Evolutionary conservation across 1,140 invertebrate genomes (phyloP), one percentile per base, ranked within the genome.

Genomic region (Oryctes rhinoceros): DNA sequence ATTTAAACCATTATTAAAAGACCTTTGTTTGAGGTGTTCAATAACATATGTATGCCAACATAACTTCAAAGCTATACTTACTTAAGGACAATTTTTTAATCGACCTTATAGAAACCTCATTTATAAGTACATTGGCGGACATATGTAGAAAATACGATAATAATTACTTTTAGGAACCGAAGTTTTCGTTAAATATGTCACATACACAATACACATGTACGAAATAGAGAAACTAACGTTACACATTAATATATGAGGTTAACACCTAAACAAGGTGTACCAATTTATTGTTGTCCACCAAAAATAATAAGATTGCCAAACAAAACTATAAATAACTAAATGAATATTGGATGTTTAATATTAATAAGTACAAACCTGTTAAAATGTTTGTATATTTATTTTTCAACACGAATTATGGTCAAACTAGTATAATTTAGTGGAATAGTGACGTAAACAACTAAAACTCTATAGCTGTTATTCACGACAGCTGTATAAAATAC

Each of bases 391-490:
- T 35, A 74, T 37, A 47, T 76, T 48, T 49, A 49, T 24, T 76
- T 47, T 37, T 37, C 35, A 37, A 39, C 24, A n/a, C n/a, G 30
- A 76, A 76, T 47, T 76, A 76, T 44, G 18, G 75, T 15, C 48
- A 44, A 15, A 44, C 37, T 76, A 18, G n/a, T 18, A 76, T 76
- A 76, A 76, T 47, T 48, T 76, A 44, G 75, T 76, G 18, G 3
- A 13, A 76, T 18, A 76, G 47, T 76, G 75, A 76, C 75, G 75
- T 76, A 76, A 76, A 76, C 75, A 76, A 76, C 75, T 44, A 76
- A 15, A 76, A 74, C 24, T 6, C 20, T 15, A 15, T 76, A 47
- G 75, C 75, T 24, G 65, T 20, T 47, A 47, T 49, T 48, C 47
- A 76, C 75, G 75, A 76, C 75, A 76, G 75, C 47, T 76, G 75